Evolutionary conservation across 2,888 invertebrate genomes (phyloP).

Genomic region (Tachina fera): DNA sequence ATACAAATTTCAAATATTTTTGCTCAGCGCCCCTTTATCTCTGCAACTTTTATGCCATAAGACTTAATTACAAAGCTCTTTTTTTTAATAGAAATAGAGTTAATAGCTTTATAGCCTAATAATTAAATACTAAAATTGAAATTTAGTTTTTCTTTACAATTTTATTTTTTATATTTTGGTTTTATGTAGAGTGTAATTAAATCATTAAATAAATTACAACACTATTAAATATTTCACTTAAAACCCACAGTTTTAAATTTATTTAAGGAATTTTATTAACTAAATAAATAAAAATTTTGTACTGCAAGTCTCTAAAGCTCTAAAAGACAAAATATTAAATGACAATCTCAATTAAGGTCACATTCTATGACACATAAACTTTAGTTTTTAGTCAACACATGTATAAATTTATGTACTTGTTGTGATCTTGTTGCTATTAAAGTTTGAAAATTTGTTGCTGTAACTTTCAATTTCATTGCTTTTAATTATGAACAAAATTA

Average conservation of each 20-base stretch:
- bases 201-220: conserved; percentile 48
- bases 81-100: conserved; percentile 3
- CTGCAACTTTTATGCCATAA: background rate
- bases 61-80: conserved; percentile 49
- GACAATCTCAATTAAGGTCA: conserved; percentile 68
- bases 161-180: background rate
- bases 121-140: conserved; percentile 18
- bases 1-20: background rate
- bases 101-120: background rate
- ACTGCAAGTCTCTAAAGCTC: conserved; percentile 5
- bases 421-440: conserved; percentile 13
- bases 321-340: background rate
- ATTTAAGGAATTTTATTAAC: conserved; percentile 8
- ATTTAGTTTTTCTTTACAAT: too few species aligned
- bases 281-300: conserved; percentile 29
- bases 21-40: conserved; percentile 25
- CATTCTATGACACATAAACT: conserved; percentile 11
- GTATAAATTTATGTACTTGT: background rate
- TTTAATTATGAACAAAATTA: conserved; percentile 43
- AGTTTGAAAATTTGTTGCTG: conserved; percentile 34
- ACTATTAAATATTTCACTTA: conserved; percentile 37
- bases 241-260: conserved; percentile 38
- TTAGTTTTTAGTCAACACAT: too few species aligned
- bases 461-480: conserved; percentile 66
- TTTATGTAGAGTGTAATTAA: conserved; percentile 57